Evolutionary conservation across 2,797 vertebrate genomes (phyloP).

Genomic region (Cuniculus paca): DNA sequence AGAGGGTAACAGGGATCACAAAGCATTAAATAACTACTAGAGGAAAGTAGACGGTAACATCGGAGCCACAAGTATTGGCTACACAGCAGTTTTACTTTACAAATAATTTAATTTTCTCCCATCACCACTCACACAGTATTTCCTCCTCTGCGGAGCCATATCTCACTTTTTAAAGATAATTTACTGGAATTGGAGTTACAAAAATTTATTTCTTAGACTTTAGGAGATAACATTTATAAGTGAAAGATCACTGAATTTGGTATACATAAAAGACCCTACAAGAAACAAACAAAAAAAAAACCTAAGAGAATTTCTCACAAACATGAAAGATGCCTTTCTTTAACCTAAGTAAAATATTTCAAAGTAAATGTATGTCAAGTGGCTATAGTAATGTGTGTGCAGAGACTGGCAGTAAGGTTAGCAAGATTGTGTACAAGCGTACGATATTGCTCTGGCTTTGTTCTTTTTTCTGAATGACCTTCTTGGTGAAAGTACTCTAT

Average conservation of each 20-base stretch:
- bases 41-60: not conserved
- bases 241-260: constrained; percentile 45
- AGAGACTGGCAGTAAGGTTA: not conserved
- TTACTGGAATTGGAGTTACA: constrained; percentile 52
- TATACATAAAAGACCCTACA: constrained; percentile 46
- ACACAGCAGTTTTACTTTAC: not conserved
- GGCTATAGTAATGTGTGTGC: not conserved
- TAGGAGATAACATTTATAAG: constrained; percentile 56
- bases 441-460: not conserved
- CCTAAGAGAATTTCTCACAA: constrained; percentile 46
- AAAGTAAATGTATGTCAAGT: not conserved
- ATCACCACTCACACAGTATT: not conserved
- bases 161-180: constrained; percentile 52
- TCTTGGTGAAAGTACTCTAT: not conserved
- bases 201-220: constrained; percentile 60
- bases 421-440: not conserved
- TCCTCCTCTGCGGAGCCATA: not conserved
- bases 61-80: not conserved
- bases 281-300: constrained; percentile 1
- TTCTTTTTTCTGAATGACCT: not conserved
- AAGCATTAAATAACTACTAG: not conserved
- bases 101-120: not conserved
- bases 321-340: constrained; percentile 25
- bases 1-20: not conserved
- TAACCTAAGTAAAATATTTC: constrained; percentile 47